phyloP scores from a whole-genome alignment of 2,797 vertebrate species.

The Allobates femoralis region DNA sequence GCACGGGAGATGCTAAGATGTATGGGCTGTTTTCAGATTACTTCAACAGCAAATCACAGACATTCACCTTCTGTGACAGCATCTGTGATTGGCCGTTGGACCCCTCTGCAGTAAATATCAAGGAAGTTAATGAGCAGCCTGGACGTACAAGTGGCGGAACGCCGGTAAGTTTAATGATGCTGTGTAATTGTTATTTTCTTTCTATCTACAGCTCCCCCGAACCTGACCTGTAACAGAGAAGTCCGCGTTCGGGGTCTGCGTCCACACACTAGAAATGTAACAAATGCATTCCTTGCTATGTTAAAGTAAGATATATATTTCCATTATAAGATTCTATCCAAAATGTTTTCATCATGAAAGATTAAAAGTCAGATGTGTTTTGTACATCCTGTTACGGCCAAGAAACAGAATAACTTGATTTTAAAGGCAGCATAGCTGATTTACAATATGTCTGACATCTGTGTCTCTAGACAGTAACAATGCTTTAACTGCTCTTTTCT shows the following conservation, averaged over 20 bases:
- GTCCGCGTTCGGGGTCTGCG: neutral
- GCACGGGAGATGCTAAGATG: too few relatives aligned
- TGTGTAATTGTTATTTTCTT: too few relatives aligned
- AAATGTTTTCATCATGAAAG: constrained; percentile 49
- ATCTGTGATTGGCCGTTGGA: too few relatives aligned
- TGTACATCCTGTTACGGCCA: constrained; percentile 36
- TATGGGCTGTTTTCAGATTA: too few relatives aligned
- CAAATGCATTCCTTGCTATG: neutral
- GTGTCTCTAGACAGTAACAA: constrained; percentile 51
- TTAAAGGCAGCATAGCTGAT: constrained; percentile 13
- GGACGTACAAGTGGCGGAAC: too few relatives aligned
- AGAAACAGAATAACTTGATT: constrained; percentile 45
- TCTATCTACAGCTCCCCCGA: too few relatives aligned
- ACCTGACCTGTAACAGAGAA: too few relatives aligned
- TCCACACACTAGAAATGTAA: constrained; percentile 13
- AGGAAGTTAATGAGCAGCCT: too few relatives aligned
- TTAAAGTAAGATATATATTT: constrained; percentile 23
- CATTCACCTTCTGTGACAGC: too few relatives aligned
- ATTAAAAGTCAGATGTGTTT: constrained; percentile 43
- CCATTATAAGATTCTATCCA: constrained; percentile 18
- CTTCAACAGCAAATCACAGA: too few relatives aligned
- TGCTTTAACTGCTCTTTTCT: constrained; percentile 35
- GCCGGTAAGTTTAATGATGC: too few relatives aligned
- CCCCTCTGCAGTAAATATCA: too few relatives aligned
- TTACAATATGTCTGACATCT: constrained; percentile 55